A percentile compares a stretch with the other conserved stretches of the same genome.
These are phyloP conservation scores for Geococcyx californianus DNA, from an alignment of 2,113 vertebrate species.

Conservation along the genomic window DNA sequence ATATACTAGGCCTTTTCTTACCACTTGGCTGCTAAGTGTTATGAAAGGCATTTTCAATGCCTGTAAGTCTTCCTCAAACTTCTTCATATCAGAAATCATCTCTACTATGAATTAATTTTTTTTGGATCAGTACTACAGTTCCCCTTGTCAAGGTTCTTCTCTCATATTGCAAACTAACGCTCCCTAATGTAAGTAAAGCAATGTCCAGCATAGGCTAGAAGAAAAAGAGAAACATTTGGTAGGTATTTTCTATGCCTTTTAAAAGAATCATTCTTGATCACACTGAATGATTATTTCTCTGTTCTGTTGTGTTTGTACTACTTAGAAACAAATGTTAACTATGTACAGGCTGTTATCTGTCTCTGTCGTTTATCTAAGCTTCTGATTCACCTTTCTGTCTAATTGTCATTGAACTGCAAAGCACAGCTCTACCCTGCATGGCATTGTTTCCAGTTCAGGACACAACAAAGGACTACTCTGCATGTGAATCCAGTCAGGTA, in stretches of 20 bases:
- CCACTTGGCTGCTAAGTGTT: background rate
- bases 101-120: background rate
- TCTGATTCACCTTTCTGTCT: background rate
- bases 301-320: background rate
- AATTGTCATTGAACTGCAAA: background rate
- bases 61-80: background rate
- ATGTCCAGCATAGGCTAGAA: background rate
- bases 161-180: background rate
- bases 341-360: background rate
- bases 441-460: background rate
- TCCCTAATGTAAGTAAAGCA: background rate
- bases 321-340: background rate
- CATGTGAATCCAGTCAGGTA: accelerated
- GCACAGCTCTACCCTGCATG: background rate
- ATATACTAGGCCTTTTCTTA: background rate
- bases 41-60: background rate
- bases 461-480: background rate
- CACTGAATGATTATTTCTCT: background rate
- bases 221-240: background rate
- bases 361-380: background rate
- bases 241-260: background rate
- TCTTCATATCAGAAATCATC: background rate
- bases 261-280: background rate
- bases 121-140: background rate
- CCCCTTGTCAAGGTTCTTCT: background rate